A percentile compares a stretch with the other conserved stretches of the same genome.
phyloP scores from a whole-genome alignment of 1,140 invertebrate species.

The Pachyrhynchus sulphureomaculatus region DNA sequence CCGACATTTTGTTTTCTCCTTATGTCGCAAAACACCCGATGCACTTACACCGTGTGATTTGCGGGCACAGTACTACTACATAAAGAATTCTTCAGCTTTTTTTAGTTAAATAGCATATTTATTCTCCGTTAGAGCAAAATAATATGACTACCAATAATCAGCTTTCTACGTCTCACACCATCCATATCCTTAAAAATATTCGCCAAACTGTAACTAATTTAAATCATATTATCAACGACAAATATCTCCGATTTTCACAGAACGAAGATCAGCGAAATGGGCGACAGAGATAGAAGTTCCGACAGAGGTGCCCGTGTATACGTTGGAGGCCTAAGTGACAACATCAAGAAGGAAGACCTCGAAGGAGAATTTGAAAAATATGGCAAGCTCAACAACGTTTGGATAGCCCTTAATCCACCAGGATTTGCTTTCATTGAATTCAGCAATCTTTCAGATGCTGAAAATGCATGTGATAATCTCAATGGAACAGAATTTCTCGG shows the following conservation, averaged over 20 bases:
- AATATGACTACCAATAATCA: conserved; percentile 29
- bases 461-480: conserved; percentile 87
- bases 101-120: conserved; percentile 34
- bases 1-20: conserved; percentile 46
- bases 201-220: conserved; percentile 45
- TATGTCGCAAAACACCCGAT: conserved; percentile 15
- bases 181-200: conserved; percentile 43
- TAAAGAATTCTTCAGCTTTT: conserved; percentile 26
- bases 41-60: conserved; percentile 27
- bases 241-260: conserved; percentile 50
- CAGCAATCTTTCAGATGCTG: conserved; percentile 91
- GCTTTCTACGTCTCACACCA: conserved; percentile 31
- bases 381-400: conserved; percentile 74
- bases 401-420: conserved; percentile 92
- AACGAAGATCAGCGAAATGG: conserved; percentile 40
- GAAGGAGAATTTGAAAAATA: conserved; percentile 84
- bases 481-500: conserved; percentile 85
- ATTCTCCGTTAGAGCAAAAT: conserved; percentile 18
- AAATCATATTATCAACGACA: conserved; percentile 38
- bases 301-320: conserved; percentile 74
- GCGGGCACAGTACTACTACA: conserved; percentile 31
- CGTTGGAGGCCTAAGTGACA: conserved; percentile 79
- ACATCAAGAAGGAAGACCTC: conserved; percentile 84
- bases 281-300: conserved; percentile 49
- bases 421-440: conserved; percentile 99